phyloP scores from a whole-genome alignment of 92 coral and sea anemone genomes.

The Micromussa lordhowensis region DNA sequence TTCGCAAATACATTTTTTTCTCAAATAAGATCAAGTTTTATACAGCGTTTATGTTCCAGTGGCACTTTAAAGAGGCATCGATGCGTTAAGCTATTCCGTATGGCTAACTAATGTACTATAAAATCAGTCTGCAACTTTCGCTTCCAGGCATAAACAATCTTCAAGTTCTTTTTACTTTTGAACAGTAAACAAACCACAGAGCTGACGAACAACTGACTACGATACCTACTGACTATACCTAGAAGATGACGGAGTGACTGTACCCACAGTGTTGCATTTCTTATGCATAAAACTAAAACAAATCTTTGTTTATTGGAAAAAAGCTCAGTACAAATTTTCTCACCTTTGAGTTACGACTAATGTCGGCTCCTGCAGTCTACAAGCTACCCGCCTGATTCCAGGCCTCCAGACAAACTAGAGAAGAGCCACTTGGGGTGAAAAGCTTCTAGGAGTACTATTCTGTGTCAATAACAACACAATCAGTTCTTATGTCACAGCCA shows the following conservation, averaged over 20 bases:
- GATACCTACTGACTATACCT: background rate
- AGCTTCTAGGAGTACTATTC: background rate
- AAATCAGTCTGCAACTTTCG: background rate
- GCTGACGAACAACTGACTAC: background rate
- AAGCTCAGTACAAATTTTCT: background rate
- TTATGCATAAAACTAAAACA: background rate
- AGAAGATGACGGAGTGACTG: background rate
- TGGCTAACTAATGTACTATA: background rate
- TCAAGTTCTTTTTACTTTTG: background rate
- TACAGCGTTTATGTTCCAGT: background rate
- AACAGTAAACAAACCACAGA: background rate
- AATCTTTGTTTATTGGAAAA: background rate
- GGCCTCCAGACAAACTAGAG: background rate
- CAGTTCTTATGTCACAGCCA: constrained; percentile 9
- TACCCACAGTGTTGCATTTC: background rate
- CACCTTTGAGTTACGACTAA: constrained; percentile 9
- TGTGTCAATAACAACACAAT: background rate
- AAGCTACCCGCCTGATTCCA: background rate
- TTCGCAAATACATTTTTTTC: background rate
- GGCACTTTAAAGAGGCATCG: background rate
- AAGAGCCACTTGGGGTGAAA: background rate
- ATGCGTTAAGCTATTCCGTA: background rate
- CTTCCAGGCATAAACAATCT: background rate
- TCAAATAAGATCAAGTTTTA: background rate
- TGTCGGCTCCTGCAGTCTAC: background rate